These are phyloP conservation scores for Protophormia terraenovae DNA, from an alignment of 2,888 invertebrate species.

Conservation along the genomic window DNA sequence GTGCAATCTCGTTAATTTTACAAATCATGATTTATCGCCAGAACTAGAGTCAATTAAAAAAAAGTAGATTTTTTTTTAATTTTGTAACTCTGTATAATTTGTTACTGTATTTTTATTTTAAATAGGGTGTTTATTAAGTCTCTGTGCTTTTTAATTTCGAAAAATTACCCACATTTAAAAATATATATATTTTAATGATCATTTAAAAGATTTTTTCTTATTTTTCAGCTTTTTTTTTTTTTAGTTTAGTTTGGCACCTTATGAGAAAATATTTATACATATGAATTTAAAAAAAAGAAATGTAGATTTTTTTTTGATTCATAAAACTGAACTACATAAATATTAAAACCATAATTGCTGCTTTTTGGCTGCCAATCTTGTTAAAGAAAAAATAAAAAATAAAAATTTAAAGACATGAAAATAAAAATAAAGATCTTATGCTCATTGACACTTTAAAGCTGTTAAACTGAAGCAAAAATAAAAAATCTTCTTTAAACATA, in stretches of 20 bases:
- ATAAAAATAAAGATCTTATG: conserved; percentile 30
- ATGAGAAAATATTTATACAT: conserved; percentile 44
- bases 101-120: no score
- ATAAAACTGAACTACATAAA: conserved; percentile 36
- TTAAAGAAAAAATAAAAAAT: neutral
- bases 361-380: conserved; percentile 37
- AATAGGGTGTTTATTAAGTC: no score
- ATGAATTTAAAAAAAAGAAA: conserved; percentile 13
- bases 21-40: no score
- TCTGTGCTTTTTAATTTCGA: no score
- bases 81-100: no score
- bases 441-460: conserved; percentile 63
- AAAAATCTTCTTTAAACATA: conserved; percentile 1
- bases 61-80: no score
- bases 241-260: neutral
- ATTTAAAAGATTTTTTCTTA: neutral
- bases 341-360: conserved; percentile 41
- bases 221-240: no score
- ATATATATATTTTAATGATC: neutral
- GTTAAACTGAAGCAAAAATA: conserved; percentile 40
- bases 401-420: conserved; percentile 12
- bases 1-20: no score
- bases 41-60: no score
- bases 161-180: neutral
- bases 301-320: neutral